A percentile compares a stretch with the other conserved stretches of the same genome.
These are phyloP conservation scores for rat (Rattus norvegicus) DNA, from an alignment of 2,113 vertebrate genomes.

Conservation along the genomic window GRCr8 NC_086038.1:44645501-44646000, in stretches of 20 bases:
- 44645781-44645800: neutral
- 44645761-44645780: neutral
- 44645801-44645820: neutral
- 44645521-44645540: neutral
- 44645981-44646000: neutral
- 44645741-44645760: neutral
- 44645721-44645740: neutral
- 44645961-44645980: neutral
- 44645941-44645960: neutral
- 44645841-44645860: neutral
- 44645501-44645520: neutral
- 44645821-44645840: neutral
- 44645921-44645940: neutral
- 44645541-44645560: neutral
- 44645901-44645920: neutral
- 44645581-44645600: neutral
- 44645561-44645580: neutral
- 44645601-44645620: neutral
- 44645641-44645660: neutral
- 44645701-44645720: neutral
- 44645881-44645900: neutral
- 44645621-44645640: neutral
- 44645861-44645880: neutral
- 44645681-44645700: neutral
- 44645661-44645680: neutral